Evolutionary conservation across 2,797 vertebrate species (phyloP), one percentile per base, ranked within the genome.

Genomic region (Arrhamphus sclerolepis): DNA sequence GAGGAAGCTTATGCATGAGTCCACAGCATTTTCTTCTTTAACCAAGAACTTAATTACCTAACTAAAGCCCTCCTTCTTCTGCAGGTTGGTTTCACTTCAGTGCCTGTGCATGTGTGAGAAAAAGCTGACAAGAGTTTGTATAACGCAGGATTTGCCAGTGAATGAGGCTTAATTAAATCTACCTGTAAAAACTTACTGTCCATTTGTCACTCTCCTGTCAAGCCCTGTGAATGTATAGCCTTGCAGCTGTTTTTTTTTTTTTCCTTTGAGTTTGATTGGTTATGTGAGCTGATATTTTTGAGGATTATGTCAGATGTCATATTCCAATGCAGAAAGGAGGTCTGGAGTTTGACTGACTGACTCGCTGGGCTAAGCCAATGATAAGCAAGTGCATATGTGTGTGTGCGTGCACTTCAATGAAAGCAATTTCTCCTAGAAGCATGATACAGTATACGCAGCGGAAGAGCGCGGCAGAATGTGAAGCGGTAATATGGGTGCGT

Each of bases 161-260:
- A 87, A 87, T 83, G 59, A 78, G 58, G 61, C 69, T 87, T 87
- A 87, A 89, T 89, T 89, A 88, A 87, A 87, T 89, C 81, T 81
- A 75, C 68, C 65, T 11, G 28, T 81, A 72, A 82, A 80, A 76
- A 71, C 72, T 51, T 31, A 81, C 66, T 66, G 78, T 81, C 79
- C 80, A 81, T 48, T 46, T 80, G 83, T 87, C 80, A 81, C 77
- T 87, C 73, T 76, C 57, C 58, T 34, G 60, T 55, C 77, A 74
- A 77, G 82, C 81, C 82, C 61, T 68, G 62, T 61, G 65, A 70
- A 65, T 56, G 56, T 46, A 47, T 16, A 62, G 66, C 50, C 10
- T 48, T 17, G 73, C 78, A 84, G 85, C 73, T 83, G 81, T 6
- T 64, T 53, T 59, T 68, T 48, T 53, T 6, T 64, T 53, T 59